Conservation (phyloP, 2,113 vertebrate species). For the Ageneiosus marmoratus region DNA sequence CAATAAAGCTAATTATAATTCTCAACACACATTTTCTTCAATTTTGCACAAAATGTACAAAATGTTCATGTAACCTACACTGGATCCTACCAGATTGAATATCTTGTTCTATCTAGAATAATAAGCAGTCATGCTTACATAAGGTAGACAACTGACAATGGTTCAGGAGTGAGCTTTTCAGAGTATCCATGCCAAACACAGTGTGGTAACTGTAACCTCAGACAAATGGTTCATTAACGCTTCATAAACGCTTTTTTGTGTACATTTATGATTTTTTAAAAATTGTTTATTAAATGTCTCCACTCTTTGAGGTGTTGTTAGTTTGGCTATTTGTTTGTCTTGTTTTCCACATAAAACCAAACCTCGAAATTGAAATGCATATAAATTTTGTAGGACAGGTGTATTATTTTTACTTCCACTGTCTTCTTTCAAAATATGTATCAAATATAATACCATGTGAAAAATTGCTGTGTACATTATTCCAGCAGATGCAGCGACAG, state of each 20-base stretch:
- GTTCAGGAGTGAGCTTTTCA: not conserved
- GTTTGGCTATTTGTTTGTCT: not conserved
- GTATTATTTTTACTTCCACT: not conserved
- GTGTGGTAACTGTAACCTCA: not conserved
- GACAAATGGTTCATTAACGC: too few species aligned
- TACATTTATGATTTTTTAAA: not conserved
- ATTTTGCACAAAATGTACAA: not conserved
- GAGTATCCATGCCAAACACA: not conserved
- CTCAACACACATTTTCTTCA: not conserved
- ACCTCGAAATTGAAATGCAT: not conserved
- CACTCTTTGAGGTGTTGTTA: not conserved
- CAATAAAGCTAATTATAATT: not conserved
- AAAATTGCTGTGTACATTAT: not conserved
- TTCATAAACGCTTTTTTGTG: too few species aligned
- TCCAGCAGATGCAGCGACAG: constrained; percentile 20
- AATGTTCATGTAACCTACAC: not conserved
- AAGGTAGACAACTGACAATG: not conserved
- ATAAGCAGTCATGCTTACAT: not conserved
- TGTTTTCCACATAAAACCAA: not conserved
- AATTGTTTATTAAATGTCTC: not conserved
- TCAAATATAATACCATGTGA: not conserved
- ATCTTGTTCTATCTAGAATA: not conserved
- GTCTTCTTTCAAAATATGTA: constrained; percentile 9
- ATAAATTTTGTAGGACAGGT: not conserved
- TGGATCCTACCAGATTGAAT: not conserved